Conservation (phyloP, 2,888 invertebrate species). For the Zygogramma bicolorata region DNA sequence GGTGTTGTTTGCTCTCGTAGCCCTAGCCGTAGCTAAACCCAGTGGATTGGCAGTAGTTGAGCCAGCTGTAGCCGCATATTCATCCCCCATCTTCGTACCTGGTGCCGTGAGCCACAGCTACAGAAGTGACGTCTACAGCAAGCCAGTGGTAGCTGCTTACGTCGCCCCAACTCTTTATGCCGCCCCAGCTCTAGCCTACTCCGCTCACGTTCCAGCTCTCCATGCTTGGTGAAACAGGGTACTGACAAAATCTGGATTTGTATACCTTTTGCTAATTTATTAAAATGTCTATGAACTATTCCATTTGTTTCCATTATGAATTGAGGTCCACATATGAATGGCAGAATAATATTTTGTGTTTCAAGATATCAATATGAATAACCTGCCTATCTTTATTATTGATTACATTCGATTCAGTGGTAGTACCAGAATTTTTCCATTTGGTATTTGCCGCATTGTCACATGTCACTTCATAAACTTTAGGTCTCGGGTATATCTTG, state of each 20-base stretch:
- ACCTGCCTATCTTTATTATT: too few species aligned
- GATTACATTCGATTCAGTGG: too few species aligned
- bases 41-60: background rate
- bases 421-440: too few species aligned
- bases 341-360: too few species aligned
- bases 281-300: background rate
- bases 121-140: conserved; percentile 50
- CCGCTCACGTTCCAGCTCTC: conserved; percentile 30
- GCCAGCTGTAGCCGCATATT: background rate
- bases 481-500: too few species aligned
- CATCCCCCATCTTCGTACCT: background rate
- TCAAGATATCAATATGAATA: too few species aligned
- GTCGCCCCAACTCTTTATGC: too few species aligned
- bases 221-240: conserved; percentile 49
- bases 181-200: conserved; percentile 20
- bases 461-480: too few species aligned
- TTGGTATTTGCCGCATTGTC: too few species aligned
- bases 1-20: too few species aligned
- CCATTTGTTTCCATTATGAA: background rate
- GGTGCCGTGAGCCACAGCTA: too few species aligned
- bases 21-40: background rate
- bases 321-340: too few species aligned
- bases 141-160: conserved; percentile 42
- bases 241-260: conserved; percentile 33
- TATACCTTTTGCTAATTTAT: background rate